Percentiles rank a stretch among this genome's conserved stretches.
phyloP scores from a whole-genome alignment of 1,140 invertebrate species.

The Episyrphus balteatus region DNA sequence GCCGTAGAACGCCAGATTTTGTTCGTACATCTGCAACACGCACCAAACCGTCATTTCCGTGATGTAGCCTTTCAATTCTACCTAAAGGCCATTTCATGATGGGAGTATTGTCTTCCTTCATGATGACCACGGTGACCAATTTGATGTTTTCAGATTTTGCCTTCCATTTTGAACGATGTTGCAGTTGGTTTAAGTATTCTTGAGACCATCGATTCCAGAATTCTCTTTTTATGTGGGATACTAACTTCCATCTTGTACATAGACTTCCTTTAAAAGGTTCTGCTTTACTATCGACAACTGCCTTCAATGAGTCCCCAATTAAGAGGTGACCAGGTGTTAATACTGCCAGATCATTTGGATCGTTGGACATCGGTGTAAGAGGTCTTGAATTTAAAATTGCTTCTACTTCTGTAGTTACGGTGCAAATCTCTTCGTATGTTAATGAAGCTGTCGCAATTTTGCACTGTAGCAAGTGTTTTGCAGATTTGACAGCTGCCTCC shows the following conservation, averaged over 20 bases:
- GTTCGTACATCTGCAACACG: conserved; percentile 12
- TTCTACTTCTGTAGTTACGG: conserved; percentile 16
- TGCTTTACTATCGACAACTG: not conserved
- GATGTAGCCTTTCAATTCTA: conserved; percentile 15
- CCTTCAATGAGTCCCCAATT: conserved; percentile 16
- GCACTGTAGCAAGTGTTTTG: conserved; percentile 12
- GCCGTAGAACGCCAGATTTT: conserved; percentile 7
- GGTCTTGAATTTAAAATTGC: conserved; percentile 21
- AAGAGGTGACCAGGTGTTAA: conserved; percentile 34
- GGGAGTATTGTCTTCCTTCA: conserved; percentile 29
- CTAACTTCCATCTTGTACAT: no score
- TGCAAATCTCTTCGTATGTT: conserved; percentile 15
- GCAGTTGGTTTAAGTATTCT: conserved; percentile 20
- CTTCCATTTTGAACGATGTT: conserved; percentile 27
- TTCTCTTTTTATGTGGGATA: no score
- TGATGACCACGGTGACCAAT: conserved; percentile 23
- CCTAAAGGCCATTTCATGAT: conserved; percentile 26
- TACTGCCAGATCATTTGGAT: conserved; percentile 17
- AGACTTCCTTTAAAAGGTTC: no score
- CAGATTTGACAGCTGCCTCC: conserved; percentile 14
- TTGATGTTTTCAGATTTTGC: conserved; percentile 7
- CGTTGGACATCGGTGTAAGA: conserved; percentile 13
- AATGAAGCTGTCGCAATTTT: conserved; percentile 9
- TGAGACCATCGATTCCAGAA: conserved; percentile 21
- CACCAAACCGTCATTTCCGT: conserved; percentile 17